Evolutionary conservation across 2,797 vertebrate genomes (phyloP), one percentile per base, ranked within the genome.

Genomic region (Danio tinwini): DNA sequence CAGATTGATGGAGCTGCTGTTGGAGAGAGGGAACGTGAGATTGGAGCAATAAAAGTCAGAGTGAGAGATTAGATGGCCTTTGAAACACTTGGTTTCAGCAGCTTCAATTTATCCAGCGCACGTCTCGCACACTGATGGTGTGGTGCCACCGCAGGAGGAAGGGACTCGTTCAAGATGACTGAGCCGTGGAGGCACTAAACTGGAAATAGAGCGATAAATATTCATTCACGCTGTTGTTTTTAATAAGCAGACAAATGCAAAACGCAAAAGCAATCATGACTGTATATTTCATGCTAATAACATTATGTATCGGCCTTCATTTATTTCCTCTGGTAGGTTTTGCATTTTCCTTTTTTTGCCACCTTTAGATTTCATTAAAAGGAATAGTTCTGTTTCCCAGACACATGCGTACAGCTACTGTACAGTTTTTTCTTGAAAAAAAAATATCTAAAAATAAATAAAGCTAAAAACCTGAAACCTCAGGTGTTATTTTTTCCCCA

Each of bases 51-150:
- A 52, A 77, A 73, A 83, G 75, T 81, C 79, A 83, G 21, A 68
- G 71, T 85, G 84, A 85, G 74, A 80, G 65, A 85, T 85, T 75
- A 70, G 50, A 75, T n/a, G 75, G 63, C 74, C 74, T 83, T 50
- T 56, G 45, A 81, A 81, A 83, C 77, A 81, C 81, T 67, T 5
- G 45, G 17, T 58, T 61, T 72, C 59, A 70, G 81, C 64, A 81
- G 65, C 74, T 63, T 62, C 40, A 40, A 83, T 85, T 85, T 79
- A 80, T 85, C 64, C 72, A 68, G 58, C 7, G 13, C 17, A 19
- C 37, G 63, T 45, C 56, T 42, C 39, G 40, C 55, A 67, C 75
- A 53, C 58, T 21, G 52, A 49, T 11, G 75, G 40, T 49, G 58
- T 8, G 7, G 74, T 62, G 40, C 39, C 39, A 9, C 61, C 42